phyloP scores from a whole-genome alignment of 2,797 vertebrate genomes.

The Novumbra hubbsi region DNA sequence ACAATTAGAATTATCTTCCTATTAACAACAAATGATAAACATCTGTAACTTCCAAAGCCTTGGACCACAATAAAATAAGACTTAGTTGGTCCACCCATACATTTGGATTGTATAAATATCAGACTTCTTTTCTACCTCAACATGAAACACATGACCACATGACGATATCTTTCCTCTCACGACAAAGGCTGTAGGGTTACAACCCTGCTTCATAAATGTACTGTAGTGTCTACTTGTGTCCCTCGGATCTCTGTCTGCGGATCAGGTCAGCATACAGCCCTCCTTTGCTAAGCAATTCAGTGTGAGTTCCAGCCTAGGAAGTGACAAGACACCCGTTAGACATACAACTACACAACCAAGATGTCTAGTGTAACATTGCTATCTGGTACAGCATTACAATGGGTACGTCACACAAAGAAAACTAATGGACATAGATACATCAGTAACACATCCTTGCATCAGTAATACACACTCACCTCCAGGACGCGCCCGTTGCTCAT shows the following conservation, averaged over 20 bases:
- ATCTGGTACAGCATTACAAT: neutral
- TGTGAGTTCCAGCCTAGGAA: constrained; percentile 82
- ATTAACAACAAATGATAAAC: constrained; percentile 10
- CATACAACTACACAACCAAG: neutral
- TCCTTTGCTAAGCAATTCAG: constrained; percentile 80
- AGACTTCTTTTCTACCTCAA: constrained; percentile 8
- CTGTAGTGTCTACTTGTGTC: constrained; percentile 60
- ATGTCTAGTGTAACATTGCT: neutral
- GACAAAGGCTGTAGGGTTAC: constrained; percentile 6
- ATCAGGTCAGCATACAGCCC: constrained; percentile 87
- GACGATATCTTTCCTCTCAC: constrained; percentile 19
- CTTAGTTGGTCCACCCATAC: constrained; percentile 44
- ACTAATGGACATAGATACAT: too few relatives aligned
- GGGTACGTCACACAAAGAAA: too few relatives aligned
- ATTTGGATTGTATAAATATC: constrained; percentile 6
- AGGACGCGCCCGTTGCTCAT: constrained; percentile 82
- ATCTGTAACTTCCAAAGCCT: neutral
- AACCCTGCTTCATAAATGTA: neutral
- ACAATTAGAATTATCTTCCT: constrained; percentile 36
- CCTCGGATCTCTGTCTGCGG: constrained; percentile 78
- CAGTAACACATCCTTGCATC: too few relatives aligned
- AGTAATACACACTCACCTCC: constrained; percentile 83
- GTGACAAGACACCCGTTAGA: constrained; percentile 16
- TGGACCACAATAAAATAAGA: neutral
- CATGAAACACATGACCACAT: constrained; percentile 16